Percentiles rank a stretch among this genome's conserved stretches.
phyloP scores from a whole-genome alignment of 2,113 vertebrate genomes.

The Grus americana region DNA sequence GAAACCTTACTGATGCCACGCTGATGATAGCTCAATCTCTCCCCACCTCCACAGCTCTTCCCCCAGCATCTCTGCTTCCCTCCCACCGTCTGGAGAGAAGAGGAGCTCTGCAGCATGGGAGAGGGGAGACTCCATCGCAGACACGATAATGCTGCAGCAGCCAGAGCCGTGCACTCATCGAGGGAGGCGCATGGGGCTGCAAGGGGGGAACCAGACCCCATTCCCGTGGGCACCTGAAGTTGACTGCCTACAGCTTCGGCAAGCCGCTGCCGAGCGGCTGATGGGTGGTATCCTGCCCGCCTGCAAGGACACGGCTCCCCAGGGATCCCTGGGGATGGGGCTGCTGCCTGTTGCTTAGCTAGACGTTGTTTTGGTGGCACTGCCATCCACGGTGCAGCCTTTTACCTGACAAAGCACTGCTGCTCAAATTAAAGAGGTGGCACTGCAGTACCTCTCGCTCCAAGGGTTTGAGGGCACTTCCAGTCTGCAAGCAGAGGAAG shows the following conservation, averaged over 20 bases:
- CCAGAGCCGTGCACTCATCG: fast-evolving
- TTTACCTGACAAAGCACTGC: neutral
- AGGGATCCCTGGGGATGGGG: neutral
- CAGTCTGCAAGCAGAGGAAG: neutral
- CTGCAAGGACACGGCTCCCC: fast-evolving
- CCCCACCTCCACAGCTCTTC: constrained; percentile 54
- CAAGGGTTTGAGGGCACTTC: neutral
- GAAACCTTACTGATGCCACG: neutral
- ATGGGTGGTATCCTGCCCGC: neutral
- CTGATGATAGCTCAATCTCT: constrained; percentile 40
- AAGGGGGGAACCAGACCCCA: fast-evolving
- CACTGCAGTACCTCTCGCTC: neutral
- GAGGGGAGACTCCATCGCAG: neutral
- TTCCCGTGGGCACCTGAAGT: neutral
- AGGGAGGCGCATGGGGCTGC: fast-evolving
- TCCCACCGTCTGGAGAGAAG: neutral
- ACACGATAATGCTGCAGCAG: neutral
- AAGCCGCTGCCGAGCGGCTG: neutral
- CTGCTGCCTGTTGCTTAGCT: neutral
- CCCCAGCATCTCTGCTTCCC: neutral
- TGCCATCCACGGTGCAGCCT: neutral
- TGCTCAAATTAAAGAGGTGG: neutral
- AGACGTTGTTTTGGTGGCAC: neutral
- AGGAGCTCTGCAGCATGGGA: neutral
- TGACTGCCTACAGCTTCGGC: neutral